Base-by-base conservation (phyloP, 2,113 vertebrate species). In the Nanger granti region DNA sequence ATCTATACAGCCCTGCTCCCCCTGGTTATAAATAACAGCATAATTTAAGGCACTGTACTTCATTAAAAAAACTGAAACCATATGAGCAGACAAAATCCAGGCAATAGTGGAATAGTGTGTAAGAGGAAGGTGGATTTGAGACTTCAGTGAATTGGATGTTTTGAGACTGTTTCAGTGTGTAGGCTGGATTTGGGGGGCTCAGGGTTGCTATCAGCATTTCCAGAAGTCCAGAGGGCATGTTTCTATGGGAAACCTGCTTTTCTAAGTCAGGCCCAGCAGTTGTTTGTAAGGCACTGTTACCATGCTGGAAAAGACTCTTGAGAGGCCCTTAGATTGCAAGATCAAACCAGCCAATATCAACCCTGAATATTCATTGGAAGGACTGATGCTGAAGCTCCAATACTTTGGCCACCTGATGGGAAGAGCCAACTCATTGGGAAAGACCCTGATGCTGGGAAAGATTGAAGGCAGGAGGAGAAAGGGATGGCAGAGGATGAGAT, bases 261-360 rank as follows among this genome's bases (percentile, higher is more conserved):
- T 17, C 79, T 5, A 14, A 62, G 22, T 79, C 73, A 79, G 14
- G 41, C 34, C 34, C 1, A 1, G 18, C 20, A 47, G 88, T 2
- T n/a, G 18, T 7, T 13, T 59, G 15, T 41, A 59, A 59, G 24
- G 14, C 0, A 0, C 1, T 4, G 0, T 1, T 28, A 44, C 64
- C 28, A 9, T 0, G 4, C 15, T 18, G 55, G 37, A 44, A 41
- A 41, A 76, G 37, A 79, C 37, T 44, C 73, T 41, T 44, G 37
- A 76, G 73, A 76, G 73, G 20, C 73, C 73, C 37, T 26, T 44
- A 31, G 69, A 44, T 8, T 26, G 73, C 24, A 79, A 79, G 37
- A 26, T 44, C 37, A 76, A 76, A 76, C 37, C 22, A 76, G 73
- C 5, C 22, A 76, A 4, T 76, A 79, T 44, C 73, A 79, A 79